These are phyloP conservation scores for Xestia ashworthii DNA, from an alignment of 2,888 invertebrate species.

Conservation along the genomic window DNA sequence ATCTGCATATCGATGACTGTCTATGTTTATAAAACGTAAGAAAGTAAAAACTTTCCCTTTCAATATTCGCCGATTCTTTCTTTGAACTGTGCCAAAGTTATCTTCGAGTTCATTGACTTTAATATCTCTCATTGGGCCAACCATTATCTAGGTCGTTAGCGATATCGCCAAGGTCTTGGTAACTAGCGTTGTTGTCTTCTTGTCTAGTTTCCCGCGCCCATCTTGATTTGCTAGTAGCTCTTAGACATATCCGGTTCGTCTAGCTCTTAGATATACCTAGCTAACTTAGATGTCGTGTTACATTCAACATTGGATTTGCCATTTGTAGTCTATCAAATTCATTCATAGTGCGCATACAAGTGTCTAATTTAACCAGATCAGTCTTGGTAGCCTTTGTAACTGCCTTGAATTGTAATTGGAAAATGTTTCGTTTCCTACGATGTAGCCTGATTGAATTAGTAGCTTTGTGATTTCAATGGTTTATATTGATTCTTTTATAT, in stretches of 20 bases:
- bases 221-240: slow-evolving; percentile 50
- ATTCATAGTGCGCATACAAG: slow-evolving; percentile 51
- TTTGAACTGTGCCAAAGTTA: slow-evolving; percentile 56
- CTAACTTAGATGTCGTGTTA: slow-evolving; percentile 12
- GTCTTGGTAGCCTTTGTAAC: slow-evolving; percentile 42
- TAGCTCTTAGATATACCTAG: slow-evolving; percentile 11
- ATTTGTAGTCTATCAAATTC: slow-evolving; percentile 51
- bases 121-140: slow-evolving; percentile 59
- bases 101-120: slow-evolving; percentile 62
- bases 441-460: slow-evolving; percentile 43
- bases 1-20: slow-evolving; percentile 17
- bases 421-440: slow-evolving; percentile 52
- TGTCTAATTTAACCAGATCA: slow-evolving; percentile 43
- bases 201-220: slow-evolving; percentile 46
- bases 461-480: slow-evolving; percentile 41
- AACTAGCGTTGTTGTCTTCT: slow-evolving; percentile 47
- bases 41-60: slow-evolving; percentile 62
- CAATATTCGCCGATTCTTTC: slow-evolving; percentile 49
- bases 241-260: slow-evolving; percentile 35
- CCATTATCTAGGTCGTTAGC: slow-evolving; percentile 58
- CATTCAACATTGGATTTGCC: slow-evolving; percentile 30
- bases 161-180: slow-evolving; percentile 61
- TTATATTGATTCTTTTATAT: slow-evolving; percentile 33
- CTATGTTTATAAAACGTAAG: slow-evolving; percentile 42
- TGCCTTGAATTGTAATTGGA: slow-evolving; percentile 60